Base-by-base conservation (phyloP, 2,113 vertebrate species). In the Cinclus cinclus region DNA sequence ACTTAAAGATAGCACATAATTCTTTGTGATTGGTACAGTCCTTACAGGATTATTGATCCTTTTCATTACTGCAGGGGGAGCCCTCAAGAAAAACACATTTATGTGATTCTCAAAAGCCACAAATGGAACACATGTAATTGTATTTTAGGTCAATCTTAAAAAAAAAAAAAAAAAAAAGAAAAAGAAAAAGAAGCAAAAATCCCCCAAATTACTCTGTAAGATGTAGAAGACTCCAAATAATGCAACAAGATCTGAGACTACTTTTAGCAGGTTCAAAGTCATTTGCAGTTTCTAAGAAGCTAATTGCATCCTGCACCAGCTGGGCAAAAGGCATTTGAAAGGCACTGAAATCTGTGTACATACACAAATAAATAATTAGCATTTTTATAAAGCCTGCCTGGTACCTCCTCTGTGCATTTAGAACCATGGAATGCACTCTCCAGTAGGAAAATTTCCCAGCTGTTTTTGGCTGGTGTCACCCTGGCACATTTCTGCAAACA, bases 1-100 rank as follows among this genome's bases (percentile, higher is more conserved):
- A 97, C 96, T 97, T 98, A 98, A 97, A 98, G 97, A 97, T 83
- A 96, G 90, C 94, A 94, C 96, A 96, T 98, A 97, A 98, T 96
- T 98, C 98, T 98, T 96, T 95, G 55, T 90, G 73, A 87, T 91
- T 96, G 94, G 92, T 96, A 39, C 79, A 94, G 94, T 94, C 97
- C 96, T 97, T 97, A 97, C 97, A 96, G 90, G 96, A 52, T 77
- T 97, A 98, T 98, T 89, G 97, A 98, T 98, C 75, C 78, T 96
- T 93, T 97, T 95, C 94, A 95, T 98, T 97, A 97, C 97, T 97
- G 91, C 97, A 96, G 92, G 94, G 96, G 96, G 95, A 98, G 96
- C 89, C 84, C 95, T 97, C 95, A 95, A 96, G 90, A 96, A 95
- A 96, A 82, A 69, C 86, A 94, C 94, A 95, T 97, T 96, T 97